phyloP scores from a whole-genome alignment of 2,113 vertebrate genomes.

The Scalopus aquaticus region DNA sequence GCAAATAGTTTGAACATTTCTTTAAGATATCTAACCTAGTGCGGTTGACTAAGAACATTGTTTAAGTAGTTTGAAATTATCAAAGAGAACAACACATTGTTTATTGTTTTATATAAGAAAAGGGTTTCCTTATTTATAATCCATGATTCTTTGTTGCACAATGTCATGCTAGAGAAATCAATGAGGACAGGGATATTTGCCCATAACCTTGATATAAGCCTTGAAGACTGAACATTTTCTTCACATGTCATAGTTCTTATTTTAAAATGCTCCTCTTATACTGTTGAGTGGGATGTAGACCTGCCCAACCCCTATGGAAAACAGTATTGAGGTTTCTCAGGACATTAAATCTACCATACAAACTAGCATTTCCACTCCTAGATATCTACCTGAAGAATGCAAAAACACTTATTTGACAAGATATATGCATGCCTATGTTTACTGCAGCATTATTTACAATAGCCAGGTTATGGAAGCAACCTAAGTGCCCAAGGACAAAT shows the following conservation, averaged over 20 bases:
- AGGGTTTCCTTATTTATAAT: neutral
- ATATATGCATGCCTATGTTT: too few relatives aligned
- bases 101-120: neutral
- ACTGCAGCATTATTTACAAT: too few relatives aligned
- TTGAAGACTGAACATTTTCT: neutral
- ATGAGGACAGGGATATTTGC: neutral
- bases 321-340: too few relatives aligned
- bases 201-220: neutral
- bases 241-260: neutral
- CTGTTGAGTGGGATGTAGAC: too few relatives aligned
- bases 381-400: too few relatives aligned
- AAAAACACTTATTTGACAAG: too few relatives aligned
- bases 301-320: too few relatives aligned
- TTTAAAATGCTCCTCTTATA: neutral
- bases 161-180: neutral
- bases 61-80: slow-evolving; percentile 49
- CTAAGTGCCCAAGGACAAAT: too few relatives aligned
- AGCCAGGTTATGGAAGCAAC: too few relatives aligned
- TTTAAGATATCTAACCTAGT: slow-evolving; percentile 22
- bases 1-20: neutral
- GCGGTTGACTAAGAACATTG: neutral
- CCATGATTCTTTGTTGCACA: neutral
- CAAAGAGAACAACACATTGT: neutral
- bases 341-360: too few relatives aligned
- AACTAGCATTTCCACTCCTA: too few relatives aligned